Evolutionary conservation across 2,113 vertebrate species (phyloP).

Genomic region (Cochlearius cochlearius): DNA sequence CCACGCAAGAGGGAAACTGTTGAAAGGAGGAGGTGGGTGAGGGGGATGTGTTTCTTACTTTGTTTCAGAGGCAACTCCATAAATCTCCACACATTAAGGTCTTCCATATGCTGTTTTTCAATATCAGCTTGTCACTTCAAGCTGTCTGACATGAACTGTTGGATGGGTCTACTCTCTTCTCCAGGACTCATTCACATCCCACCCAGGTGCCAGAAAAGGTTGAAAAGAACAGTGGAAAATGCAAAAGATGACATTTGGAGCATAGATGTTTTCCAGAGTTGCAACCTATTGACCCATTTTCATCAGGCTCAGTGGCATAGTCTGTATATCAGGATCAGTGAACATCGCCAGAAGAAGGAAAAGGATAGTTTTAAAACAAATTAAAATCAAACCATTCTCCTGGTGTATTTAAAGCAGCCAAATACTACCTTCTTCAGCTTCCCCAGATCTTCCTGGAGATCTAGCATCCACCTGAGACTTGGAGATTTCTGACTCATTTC

Average conservation of each 20-base stretch:
- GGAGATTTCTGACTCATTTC: neutral
- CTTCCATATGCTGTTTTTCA: conserved; percentile 14
- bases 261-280: neutral
- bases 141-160: neutral
- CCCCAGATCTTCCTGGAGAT: neutral
- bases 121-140: neutral
- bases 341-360: neutral
- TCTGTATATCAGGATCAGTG: neutral
- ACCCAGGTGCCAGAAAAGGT: neutral
- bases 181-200: neutral
- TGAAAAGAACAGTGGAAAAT: neutral
- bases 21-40: conserved; percentile 9
- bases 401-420: neutral
- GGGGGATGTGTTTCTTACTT: neutral
- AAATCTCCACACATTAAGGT: neutral
- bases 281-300: neutral
- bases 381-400: neutral
- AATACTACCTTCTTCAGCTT: neutral
- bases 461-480: neutral
- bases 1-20: neutral
- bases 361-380: neutral
- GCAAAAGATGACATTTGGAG: neutral
- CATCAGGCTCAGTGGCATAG: neutral
- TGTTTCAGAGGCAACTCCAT: neutral
- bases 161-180: neutral